Evolutionary conservation across 1,140 invertebrate genomes (phyloP).

Genomic region (Dreissena rostriformis): DNA sequence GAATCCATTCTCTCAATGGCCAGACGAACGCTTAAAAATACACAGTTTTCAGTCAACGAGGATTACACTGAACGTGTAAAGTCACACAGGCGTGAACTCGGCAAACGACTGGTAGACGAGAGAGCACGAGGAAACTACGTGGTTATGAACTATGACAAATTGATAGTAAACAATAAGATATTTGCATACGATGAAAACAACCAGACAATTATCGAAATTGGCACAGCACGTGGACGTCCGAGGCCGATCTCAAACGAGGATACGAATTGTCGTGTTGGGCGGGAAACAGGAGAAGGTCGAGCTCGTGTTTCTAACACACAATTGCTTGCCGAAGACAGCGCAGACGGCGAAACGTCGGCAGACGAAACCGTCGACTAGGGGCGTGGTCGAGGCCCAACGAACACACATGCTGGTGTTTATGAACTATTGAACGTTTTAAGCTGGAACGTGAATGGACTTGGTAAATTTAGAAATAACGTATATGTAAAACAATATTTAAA

Average conservation of each 20-base stretch:
- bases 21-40: constrained; percentile 8
- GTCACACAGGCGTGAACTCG: neutral
- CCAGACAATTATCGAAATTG: neutral
- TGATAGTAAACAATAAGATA: constrained; percentile 5
- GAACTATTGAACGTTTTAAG: constrained; percentile 8
- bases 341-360: neutral
- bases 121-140: constrained; percentile 8
- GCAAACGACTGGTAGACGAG: constrained; percentile 5
- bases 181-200: neutral
- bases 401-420: neutral
- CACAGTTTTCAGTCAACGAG: neutral
- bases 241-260: neutral
- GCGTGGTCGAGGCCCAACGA: constrained; percentile 1
- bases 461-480: neutral
- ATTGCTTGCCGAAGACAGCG: neutral
- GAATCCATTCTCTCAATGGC: neutral
- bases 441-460: neutral
- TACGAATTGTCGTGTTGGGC: too few species aligned
- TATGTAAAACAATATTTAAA: constrained; percentile 6
- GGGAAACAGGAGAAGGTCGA: neutral
- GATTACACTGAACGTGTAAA: constrained; percentile 11
- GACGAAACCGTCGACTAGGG: neutral
- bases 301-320: neutral
- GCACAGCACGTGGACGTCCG: neutral
- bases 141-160: constrained; percentile 16